Conservation (phyloP, 2,113 vertebrate species). For the Dasyornis broadbenti region DNA sequence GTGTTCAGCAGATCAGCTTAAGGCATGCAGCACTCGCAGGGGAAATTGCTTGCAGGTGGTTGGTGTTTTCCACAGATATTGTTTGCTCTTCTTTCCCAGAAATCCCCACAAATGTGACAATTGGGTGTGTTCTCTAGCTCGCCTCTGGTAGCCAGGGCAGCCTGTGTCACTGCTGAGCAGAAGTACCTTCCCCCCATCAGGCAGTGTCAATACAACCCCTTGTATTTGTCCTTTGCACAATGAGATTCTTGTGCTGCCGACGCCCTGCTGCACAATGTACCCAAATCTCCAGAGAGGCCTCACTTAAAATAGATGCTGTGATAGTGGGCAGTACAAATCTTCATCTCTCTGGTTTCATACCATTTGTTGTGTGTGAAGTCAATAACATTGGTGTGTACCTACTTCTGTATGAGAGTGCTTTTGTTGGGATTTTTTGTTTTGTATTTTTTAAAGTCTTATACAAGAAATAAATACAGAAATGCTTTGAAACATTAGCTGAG, state of each 20-base stretch:
- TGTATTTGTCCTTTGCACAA: slow-evolving; percentile 47
- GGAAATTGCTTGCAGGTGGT: not conserved
- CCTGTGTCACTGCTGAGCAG: not conserved
- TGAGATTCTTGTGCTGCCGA: slow-evolving; percentile 36
- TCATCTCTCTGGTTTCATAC: not conserved
- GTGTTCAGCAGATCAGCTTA: not conserved
- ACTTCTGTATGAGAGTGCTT: not conserved
- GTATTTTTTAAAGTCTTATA: not conserved
- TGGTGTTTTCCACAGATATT: not conserved
- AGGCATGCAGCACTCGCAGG: not conserved
- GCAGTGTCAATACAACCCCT: slow-evolving; percentile 31
- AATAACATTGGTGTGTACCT: not conserved
- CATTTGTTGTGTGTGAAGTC: not conserved
- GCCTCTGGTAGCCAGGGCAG: slow-evolving; percentile 8
- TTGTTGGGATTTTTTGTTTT: not conserved
- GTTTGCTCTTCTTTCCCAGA: not conserved
- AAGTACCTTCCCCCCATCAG: not conserved
- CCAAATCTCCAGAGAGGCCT: not conserved
- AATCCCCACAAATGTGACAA: not conserved
- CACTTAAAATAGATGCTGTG: not conserved
- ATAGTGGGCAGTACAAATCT: not conserved
- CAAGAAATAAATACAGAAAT: not conserved
- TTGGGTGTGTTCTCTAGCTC: not conserved
- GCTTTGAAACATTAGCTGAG: not conserved
- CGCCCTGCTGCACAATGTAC: not conserved